A percentile compares a stretch with the other conserved stretches of the same genome.
Conservation (phyloP, 2,888 invertebrate genomes). For the Cephus rjabovi region DNA sequence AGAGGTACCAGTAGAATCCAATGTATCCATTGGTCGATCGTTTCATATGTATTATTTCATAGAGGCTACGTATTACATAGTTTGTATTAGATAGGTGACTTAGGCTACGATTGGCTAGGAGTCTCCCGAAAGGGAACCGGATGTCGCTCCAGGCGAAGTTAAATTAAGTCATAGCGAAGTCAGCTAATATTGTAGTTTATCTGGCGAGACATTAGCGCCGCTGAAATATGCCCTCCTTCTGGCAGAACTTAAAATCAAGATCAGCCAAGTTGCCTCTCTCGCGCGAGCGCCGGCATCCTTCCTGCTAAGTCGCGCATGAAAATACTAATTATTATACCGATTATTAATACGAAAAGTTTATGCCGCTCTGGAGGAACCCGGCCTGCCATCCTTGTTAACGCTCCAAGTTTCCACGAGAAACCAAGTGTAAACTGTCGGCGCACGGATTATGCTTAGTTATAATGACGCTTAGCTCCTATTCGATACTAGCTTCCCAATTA, state of each 20-base stretch:
- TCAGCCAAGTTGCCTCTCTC: constrained; percentile 45
- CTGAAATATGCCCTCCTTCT: constrained; percentile 63
- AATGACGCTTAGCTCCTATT: constrained; percentile 25
- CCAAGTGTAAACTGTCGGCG: constrained; percentile 20
- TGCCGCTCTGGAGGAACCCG: constrained; percentile 21
- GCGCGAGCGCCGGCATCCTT: constrained; percentile 47
- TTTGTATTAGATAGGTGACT: background rate
- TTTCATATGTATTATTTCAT: background rate
- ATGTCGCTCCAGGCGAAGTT: constrained; percentile 65
- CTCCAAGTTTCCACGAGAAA: constrained; percentile 35
- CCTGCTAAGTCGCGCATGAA: constrained; percentile 66
- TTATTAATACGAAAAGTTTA: constrained; percentile 66
- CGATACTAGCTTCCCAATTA: constrained; percentile 26
- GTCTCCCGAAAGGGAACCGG: constrained; percentile 36
- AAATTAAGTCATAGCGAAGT: constrained; percentile 65
- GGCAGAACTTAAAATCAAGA: constrained; percentile 65
- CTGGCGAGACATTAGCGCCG: constrained; percentile 64
- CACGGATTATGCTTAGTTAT: constrained; percentile 48
- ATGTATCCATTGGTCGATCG: background rate
- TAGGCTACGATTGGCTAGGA: background rate
- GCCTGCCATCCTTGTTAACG: constrained; percentile 31
- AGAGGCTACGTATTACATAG: background rate
- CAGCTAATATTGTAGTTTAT: constrained; percentile 67
- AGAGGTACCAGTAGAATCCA: background rate
- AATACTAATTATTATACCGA: constrained; percentile 67